phyloP scores from a whole-genome alignment of 92 coral and sea anemone species.

The Porites divaricata region DNA sequence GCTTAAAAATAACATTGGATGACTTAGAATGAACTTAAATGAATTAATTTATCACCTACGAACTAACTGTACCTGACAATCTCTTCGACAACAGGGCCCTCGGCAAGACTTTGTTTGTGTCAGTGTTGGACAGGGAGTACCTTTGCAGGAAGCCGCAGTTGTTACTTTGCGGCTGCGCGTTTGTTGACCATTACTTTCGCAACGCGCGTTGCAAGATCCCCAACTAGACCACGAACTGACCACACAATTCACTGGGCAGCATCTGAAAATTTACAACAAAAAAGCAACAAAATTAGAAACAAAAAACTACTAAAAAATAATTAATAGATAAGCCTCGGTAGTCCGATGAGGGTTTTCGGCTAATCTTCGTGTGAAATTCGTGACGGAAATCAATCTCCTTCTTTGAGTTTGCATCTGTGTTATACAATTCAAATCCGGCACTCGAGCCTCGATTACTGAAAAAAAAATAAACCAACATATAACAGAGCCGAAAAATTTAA shows the following conservation, averaged over 20 bases:
- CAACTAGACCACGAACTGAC: conserved; percentile 76
- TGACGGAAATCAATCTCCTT: no score
- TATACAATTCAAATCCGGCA: no score
- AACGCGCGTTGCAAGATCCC: conserved; percentile 75
- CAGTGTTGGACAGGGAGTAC: conserved; percentile 78
- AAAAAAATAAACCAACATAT: no score
- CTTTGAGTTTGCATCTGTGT: no score
- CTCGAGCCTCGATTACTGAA: no score
- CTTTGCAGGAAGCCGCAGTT: conserved; percentile 53
- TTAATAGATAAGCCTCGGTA: no score
- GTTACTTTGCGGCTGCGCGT: conserved; percentile 67
- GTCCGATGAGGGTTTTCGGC: no score
- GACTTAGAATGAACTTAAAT: no score
- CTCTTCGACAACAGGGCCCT: conserved; percentile 79
- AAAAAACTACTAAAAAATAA: not conserved
- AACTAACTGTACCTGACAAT: conserved; percentile 39
- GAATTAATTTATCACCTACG: no score
- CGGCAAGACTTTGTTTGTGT: conserved; percentile 63
- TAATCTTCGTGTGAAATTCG: no score
- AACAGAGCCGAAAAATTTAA: no score
- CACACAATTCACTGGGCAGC: conserved; percentile 89
- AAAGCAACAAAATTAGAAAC: not conserved
- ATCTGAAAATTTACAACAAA: conserved; percentile 37
- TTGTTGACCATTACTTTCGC: conserved; percentile 65
- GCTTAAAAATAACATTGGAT: no score